Percentiles rank a stretch among this genome's conserved stretches.
phyloP scores from a whole-genome alignment of 2,797 vertebrate genomes.

The Vultur gryphus region DNA sequence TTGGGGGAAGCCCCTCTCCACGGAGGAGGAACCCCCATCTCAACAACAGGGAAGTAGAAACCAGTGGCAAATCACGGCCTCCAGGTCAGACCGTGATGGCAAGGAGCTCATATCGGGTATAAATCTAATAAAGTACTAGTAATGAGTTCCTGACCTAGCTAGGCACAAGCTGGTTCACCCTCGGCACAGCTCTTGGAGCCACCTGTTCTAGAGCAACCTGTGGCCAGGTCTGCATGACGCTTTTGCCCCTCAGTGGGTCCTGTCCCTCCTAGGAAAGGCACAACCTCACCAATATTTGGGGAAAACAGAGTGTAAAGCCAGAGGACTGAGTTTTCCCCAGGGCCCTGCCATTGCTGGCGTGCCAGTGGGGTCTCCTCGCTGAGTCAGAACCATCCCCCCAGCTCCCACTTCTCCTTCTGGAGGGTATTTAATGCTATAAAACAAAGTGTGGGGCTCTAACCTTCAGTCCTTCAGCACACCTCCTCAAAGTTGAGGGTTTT shows the following conservation, averaged over 20 bases:
- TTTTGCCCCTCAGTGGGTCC: neutral
- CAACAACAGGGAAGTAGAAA: neutral
- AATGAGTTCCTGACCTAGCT: neutral
- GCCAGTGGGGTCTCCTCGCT: neutral
- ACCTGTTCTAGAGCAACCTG: rapidly evolving
- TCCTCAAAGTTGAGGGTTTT: neutral
- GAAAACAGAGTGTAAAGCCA: neutral
- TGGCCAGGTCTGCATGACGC: rapidly evolving
- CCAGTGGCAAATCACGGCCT: neutral
- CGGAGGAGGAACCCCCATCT: neutral
- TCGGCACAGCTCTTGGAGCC: rapidly evolving
- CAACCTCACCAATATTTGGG: neutral
- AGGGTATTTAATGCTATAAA: neutral
- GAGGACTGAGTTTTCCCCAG: neutral
- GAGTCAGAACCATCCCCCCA: neutral
- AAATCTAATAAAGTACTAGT: neutral
- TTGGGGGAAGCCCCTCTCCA: neutral
- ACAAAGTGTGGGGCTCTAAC: neutral
- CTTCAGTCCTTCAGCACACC: neutral
- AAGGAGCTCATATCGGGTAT: neutral
- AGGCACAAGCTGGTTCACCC: neutral
- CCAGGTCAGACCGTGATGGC: neutral
- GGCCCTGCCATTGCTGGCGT: neutral
- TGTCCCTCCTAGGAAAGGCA: neutral
- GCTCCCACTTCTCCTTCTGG: neutral